Percentiles rank a stretch among this genome's conserved stretches.
These are phyloP conservation scores for Chaetodon auriga DNA, from an alignment of 2,113 vertebrate species.

Conservation along the genomic window DNA sequence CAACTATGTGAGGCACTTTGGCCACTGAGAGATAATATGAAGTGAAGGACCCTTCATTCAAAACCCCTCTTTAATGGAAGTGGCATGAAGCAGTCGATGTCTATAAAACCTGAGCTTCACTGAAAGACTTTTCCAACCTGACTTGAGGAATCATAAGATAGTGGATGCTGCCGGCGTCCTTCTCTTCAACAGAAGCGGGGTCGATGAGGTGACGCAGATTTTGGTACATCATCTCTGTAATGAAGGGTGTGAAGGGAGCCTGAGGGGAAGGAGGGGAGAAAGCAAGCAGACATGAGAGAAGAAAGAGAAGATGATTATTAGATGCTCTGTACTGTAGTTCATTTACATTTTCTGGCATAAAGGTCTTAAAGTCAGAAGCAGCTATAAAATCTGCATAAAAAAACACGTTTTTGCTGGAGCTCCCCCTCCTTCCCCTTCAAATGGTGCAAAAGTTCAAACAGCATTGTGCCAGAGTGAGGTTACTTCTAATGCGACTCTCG, in stretches of 20 bases:
- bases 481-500: conserved; percentile 45
- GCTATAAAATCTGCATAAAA: conserved; percentile 14
- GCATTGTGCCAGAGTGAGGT: conserved; percentile 38
- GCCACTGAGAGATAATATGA: neutral
- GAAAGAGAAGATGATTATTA: conserved; percentile 32
- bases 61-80: neutral
- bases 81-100: neutral
- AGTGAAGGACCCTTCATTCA: neutral
- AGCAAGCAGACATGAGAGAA: conserved; percentile 22
- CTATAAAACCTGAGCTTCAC: neutral
- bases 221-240: conserved; percentile 99
- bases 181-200: conserved; percentile 89
- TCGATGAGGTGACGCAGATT: conserved; percentile 93
- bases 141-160: conserved; percentile 97
- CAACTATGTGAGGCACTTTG: neutral
- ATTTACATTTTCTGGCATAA: conserved; percentile 57
- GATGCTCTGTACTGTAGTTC: conserved; percentile 29
- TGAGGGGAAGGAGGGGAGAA: conserved; percentile 65
- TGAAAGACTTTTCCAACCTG: conserved; percentile 83
- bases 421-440: neutral
- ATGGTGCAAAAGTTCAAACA: conserved; percentile 56
- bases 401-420: neutral
- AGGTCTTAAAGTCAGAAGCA: conserved; percentile 42
- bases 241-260: conserved; percentile 98
- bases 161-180: conserved; percentile 93